Base-by-base conservation (phyloP, 2,797 vertebrate genomes). In the Gallinago solitaria region DNA sequence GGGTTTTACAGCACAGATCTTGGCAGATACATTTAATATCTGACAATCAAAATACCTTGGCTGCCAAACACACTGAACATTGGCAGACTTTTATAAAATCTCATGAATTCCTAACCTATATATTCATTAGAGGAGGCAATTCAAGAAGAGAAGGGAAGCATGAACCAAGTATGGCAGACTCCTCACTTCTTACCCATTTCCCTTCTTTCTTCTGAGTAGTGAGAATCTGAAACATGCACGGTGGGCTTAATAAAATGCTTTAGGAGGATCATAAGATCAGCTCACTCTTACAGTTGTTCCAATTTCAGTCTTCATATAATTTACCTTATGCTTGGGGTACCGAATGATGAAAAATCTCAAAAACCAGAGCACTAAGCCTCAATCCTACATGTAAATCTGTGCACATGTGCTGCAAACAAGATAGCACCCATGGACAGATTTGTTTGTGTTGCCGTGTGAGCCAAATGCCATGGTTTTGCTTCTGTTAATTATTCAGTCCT, bases 361-460 rank as follows among this genome's bases (percentile, higher is more conserved):
- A 90, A 93, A 94, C 71, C 71, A 85, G 88, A 95, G 86, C 71
- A 39, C 68, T 95, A 83, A 92, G 86, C 96, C 88, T 94, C 91
- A 85, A 68, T 95, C 88, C 88, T 69, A 23, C 91, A 89, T 93
- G 95, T 90, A 96, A 96, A 97, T 96, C 96, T 96, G 78, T 89
- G 96, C 95, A 95, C 95, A 97, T 95, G 93, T 96, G 96, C 90
- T 96, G 90, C 96, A 96, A 96, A 94, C 83, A 93, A 96, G 94
- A 97, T 95, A 96, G 91, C 81, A 95, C 93, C 81, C 90, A 27
- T 87, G 90, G 90, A 80, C 95, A 93, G 95, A 95, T 95, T 93
- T 96, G 95, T 95, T 93, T 96, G 94, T 95, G 74, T 85, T 96
- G 73, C 60, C 60, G 37, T 43, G n/a, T 78, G 57, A 97, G 90